A percentile compares a stretch with the other conserved stretches of the same genome.
phyloP scores from a whole-genome alignment of 2,888 invertebrate species.

The Drosophila barbarae region DNA sequence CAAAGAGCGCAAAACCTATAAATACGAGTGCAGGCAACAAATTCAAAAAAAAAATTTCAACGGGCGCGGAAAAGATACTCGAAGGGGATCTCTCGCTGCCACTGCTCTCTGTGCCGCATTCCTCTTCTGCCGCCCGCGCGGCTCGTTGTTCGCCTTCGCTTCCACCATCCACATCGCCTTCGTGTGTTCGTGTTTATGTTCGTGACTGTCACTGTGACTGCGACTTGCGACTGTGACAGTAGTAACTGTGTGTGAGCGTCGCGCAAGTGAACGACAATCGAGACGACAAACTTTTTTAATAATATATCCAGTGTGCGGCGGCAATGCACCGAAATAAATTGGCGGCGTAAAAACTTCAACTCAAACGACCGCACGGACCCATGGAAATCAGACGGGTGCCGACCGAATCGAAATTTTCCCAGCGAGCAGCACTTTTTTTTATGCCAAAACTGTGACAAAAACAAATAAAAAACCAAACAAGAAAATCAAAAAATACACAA shows the following conservation, averaged over 20 bases:
- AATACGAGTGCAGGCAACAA: conserved; percentile 8
- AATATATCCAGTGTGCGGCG: conserved; percentile 1
- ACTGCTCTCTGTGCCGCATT: conserved; percentile 8
- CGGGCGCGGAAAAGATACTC: conserved; percentile 10
- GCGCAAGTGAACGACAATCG: conserved; percentile 15
- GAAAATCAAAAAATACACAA: not conserved
- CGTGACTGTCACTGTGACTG: conserved; percentile 16
- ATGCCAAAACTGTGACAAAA: conserved; percentile 2
- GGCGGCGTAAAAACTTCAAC: conserved; percentile 6
- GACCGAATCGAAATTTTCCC: not conserved
- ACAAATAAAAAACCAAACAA: not conserved
- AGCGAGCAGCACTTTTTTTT: conserved; percentile 1
- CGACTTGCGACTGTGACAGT: conserved; percentile 12
- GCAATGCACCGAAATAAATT: conserved; percentile 9
- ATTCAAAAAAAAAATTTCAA: conserved; percentile 1
- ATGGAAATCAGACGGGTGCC: conserved; percentile 9
- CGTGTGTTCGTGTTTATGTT: conserved; percentile 7
- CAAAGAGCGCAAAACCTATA: conserved; percentile 13
- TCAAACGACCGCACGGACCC: conserved; percentile 9
- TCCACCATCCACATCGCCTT: not conserved
- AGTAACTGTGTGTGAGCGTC: conserved; percentile 22
- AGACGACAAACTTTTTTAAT: conserved; percentile 31
- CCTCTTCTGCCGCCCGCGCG: conserved; percentile 14
- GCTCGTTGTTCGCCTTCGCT: conserved; percentile 1
- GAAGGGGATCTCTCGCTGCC: conserved; percentile 12